A percentile compares a stretch with the other conserved stretches of the same genome.
Evolutionary conservation across 2,888 invertebrate species (phyloP).

Genomic region (Synergus japonicus): DNA sequence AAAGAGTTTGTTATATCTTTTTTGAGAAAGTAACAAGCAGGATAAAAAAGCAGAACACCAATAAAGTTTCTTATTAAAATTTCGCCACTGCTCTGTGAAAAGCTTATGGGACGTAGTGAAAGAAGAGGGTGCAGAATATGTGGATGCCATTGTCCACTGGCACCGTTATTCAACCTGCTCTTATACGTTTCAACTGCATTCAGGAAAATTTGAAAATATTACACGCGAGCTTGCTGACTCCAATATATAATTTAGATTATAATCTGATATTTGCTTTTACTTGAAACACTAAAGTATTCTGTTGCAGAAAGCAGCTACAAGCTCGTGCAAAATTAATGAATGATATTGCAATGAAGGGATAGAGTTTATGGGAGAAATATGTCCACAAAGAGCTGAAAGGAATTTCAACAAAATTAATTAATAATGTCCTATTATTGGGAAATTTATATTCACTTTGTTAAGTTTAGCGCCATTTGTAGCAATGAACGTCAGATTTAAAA

Average conservation of each 20-base stretch:
- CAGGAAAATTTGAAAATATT: background rate
- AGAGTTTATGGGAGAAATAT: background rate
- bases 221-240: background rate
- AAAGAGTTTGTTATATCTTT: background rate
- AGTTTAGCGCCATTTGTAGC: background rate
- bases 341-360: background rate
- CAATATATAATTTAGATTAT: background rate
- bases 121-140: constrained; percentile 4
- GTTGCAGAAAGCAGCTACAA: background rate
- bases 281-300: background rate
- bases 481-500: background rate
- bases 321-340: background rate
- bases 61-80: constrained; percentile 52
- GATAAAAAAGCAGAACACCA: constrained; percentile 19
- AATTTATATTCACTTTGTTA: background rate
- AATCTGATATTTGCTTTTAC: background rate
- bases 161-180: background rate
- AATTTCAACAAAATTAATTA: background rate
- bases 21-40: background rate
- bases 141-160: constrained; percentile 30
- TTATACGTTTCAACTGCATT: constrained; percentile 18
- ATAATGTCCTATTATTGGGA: too few species aligned
- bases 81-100: constrained; percentile 38
- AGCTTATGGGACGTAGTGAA: constrained; percentile 12
- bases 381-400: too few species aligned